These are phyloP conservation scores for Ceratina australensis DNA, from an alignment of 1,140 invertebrate genomes.

Conservation along the genomic window DNA sequence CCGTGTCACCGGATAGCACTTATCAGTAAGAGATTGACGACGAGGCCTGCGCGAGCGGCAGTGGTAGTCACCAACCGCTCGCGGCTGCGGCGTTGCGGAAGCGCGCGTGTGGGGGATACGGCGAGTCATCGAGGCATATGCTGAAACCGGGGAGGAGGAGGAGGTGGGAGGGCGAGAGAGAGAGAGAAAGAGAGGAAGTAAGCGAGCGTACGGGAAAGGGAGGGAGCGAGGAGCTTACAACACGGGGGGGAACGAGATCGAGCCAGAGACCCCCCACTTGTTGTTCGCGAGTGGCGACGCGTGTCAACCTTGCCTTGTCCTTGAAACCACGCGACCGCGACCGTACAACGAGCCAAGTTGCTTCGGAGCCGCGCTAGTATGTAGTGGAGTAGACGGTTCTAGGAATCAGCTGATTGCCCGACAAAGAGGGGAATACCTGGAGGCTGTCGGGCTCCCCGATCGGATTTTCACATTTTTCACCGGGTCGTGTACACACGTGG, in stretches of 20 bases:
- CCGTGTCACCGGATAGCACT: conserved; percentile 39
- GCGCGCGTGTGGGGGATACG: conserved; percentile 14
- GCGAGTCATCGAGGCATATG: conserved; percentile 14
- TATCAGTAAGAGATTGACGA: conserved; percentile 43
- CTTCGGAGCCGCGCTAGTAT: conserved; percentile 54
- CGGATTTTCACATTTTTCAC: conserved; percentile 14
- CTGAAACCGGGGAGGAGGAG: too few species aligned
- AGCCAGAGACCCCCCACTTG: conserved; percentile 64
- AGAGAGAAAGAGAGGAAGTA: background rate
- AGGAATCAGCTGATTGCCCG: conserved; percentile 63
- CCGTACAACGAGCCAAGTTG: conserved; percentile 66
- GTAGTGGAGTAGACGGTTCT: conserved; percentile 51
- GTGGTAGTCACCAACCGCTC: conserved; percentile 4
- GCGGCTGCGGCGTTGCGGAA: background rate
- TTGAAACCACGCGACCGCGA: conserved; percentile 78
- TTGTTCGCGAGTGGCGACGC: conserved; percentile 73
- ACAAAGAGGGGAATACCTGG: conserved; percentile 44
- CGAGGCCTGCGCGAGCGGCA: conserved; percentile 8
- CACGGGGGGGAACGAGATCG: conserved; percentile 28
- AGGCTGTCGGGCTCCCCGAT: background rate
- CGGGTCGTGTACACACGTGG: background rate
- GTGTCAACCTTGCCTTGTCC: conserved; percentile 79
- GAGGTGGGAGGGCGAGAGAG: conserved; percentile 15
- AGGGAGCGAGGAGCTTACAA: too few species aligned
- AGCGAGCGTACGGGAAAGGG: background rate